Evolutionary conservation across 1,140 invertebrate genomes (phyloP).

Genomic region (Drosophila orena): DNA sequence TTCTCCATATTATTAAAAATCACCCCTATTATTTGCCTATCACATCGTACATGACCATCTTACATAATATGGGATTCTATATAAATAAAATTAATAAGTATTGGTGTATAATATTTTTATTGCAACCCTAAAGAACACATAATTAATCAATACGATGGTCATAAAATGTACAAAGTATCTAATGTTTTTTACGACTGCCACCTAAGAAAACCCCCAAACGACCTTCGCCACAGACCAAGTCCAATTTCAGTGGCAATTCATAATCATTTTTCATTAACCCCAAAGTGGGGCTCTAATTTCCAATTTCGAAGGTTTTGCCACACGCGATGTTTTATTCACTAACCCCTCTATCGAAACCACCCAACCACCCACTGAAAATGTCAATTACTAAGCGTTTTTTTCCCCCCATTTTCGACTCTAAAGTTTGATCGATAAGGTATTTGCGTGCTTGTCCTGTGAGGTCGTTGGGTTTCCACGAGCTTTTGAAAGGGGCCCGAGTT

Average conservation of each 20-base stretch:
- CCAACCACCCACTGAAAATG: constrained; percentile 23
- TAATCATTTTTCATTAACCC: constrained; percentile 52
- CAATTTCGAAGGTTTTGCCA: constrained; percentile 52
- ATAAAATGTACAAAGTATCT: background rate
- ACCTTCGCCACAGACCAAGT: constrained; percentile 54
- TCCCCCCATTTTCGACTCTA: constrained; percentile 36
- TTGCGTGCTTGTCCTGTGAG: constrained; percentile 57
- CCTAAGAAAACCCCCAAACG: constrained; percentile 30
- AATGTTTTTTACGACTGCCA: background rate
- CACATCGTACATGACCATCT: too few species aligned
- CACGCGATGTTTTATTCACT: constrained; percentile 51
- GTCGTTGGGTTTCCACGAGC: constrained; percentile 18
- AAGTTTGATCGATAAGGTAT: constrained; percentile 81
- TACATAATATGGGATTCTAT: background rate
- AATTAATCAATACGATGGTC: background rate
- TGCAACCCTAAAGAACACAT: constrained; percentile 1
- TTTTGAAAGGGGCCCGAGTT: constrained; percentile 42
- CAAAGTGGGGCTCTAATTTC: constrained; percentile 33
- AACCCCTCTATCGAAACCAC: background rate
- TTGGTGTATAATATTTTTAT: background rate
- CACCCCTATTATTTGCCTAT: too few species aligned
- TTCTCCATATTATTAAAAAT: too few species aligned
- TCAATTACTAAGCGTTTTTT: constrained; percentile 44
- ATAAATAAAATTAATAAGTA: background rate
- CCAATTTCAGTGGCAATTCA: constrained; percentile 26